phyloP scores from a whole-genome alignment of 2,888 invertebrate species.

The Acanthoscelides obtectus region DNA sequence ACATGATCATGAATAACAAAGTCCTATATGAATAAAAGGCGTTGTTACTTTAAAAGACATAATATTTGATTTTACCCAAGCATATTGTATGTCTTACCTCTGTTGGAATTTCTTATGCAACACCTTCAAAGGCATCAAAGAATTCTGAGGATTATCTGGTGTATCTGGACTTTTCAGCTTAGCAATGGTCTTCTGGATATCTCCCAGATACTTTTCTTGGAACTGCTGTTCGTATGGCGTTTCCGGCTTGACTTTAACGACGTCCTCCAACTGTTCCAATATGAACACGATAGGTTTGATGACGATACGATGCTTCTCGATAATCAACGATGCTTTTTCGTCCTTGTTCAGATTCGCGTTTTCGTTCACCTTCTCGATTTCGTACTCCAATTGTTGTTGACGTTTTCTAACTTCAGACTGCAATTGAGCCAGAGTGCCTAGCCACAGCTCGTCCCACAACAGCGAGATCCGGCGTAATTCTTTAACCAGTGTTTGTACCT shows the following conservation, averaged over 20 bases:
- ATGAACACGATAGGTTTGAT: slow-evolving; percentile 84
- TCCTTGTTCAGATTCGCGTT: slow-evolving; percentile 64
- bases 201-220: slow-evolving; percentile 66
- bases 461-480: slow-evolving; percentile 90
- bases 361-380: slow-evolving; percentile 71
- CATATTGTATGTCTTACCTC: too few species aligned
- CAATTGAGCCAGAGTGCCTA: slow-evolving; percentile 87
- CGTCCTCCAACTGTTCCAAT: slow-evolving; percentile 75
- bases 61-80: too few species aligned
- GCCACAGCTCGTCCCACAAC: slow-evolving; percentile 91
- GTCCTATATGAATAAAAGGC: too few species aligned
- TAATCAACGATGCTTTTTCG: slow-evolving; percentile 71
- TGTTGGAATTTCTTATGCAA: slow-evolving; percentile 10
- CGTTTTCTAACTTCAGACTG: slow-evolving; percentile 76
- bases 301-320: slow-evolving; percentile 84
- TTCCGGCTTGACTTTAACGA: slow-evolving; percentile 78
- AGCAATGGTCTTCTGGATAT: slow-evolving; percentile 68
- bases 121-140: slow-evolving; percentile 72
- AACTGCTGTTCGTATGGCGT: slow-evolving; percentile 90
- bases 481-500: slow-evolving; percentile 79
- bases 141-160: slow-evolving; percentile 73
- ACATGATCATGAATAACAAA: too few species aligned
- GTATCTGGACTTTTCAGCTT: slow-evolving; percentile 71
- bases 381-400: slow-evolving; percentile 76
- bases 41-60: too few species aligned